A percentile compares a stretch with the other conserved stretches of the same genome.
Conservation (phyloP, 2,113 vertebrate species). For the Eudyptes chrysolophus region DNA sequence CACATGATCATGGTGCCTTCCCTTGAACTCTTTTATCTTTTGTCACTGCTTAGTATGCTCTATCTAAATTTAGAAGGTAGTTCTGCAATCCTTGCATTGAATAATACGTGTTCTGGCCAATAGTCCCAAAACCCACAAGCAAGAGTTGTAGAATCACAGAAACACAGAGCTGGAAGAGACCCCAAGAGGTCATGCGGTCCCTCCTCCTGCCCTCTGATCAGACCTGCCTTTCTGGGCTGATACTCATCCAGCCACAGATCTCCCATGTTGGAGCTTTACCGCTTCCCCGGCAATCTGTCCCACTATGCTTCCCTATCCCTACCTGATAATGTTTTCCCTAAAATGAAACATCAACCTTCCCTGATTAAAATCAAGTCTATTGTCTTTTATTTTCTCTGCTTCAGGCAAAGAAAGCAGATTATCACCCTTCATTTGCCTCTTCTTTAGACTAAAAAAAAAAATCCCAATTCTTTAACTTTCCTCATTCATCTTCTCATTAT, state of each 20-base stretch:
- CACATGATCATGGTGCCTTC: background rate
- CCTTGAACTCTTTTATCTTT: constrained; percentile 2
- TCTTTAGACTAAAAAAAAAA: background rate
- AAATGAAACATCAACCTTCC: background rate
- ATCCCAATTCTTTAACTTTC: background rate
- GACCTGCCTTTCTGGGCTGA: background rate
- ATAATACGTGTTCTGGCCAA: background rate
- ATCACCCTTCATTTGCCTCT: background rate
- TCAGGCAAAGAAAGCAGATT: background rate
- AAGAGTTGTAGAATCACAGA: background rate
- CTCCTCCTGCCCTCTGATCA: background rate
- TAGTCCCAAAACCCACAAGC: background rate
- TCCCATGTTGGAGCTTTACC: background rate
- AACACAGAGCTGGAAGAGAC: background rate
- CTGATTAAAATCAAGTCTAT: background rate
- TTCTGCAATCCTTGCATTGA: background rate
- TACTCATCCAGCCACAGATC: background rate
- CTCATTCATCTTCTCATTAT: background rate
- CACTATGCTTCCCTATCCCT: background rate
- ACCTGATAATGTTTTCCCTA: background rate
- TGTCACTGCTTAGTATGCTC: background rate
- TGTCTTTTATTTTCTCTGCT: background rate
- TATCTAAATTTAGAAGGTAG: constrained; percentile 2
- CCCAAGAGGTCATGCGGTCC: background rate
- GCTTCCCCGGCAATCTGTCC: background rate